Percentiles rank a stretch among this genome's conserved stretches.
phyloP scores from a whole-genome alignment of 2,888 invertebrate genomes.

The Sphaerophoria rueppellii region DNA sequence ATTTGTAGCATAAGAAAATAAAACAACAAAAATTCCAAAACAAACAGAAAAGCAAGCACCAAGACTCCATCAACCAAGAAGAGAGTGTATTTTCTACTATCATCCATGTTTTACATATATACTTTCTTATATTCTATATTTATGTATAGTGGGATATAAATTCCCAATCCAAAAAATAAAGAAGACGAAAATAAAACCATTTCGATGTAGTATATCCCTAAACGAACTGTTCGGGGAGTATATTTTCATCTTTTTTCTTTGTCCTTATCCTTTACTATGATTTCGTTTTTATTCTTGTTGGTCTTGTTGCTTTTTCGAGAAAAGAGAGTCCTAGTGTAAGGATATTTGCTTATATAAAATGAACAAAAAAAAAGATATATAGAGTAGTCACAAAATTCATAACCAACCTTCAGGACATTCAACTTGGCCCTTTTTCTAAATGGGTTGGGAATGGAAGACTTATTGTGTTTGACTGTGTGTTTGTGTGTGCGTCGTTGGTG shows the following conservation, averaged over 20 bases:
- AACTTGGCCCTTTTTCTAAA: constrained; percentile 62
- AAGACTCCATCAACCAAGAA: constrained; percentile 4
- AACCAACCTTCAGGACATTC: constrained; percentile 69
- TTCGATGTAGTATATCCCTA: constrained; percentile 46
- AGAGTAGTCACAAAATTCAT: constrained; percentile 62
- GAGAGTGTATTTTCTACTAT: constrained; percentile 28
- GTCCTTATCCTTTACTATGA: constrained; percentile 41
- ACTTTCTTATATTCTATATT: background rate
- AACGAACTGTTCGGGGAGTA: constrained; percentile 48
- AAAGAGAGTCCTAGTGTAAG: constrained; percentile 42
- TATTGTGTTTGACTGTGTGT: too few species aligned
- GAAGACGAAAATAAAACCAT: constrained; percentile 2
- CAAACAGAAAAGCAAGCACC: background rate
- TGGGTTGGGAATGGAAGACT: constrained; percentile 8
- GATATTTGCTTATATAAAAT: constrained; percentile 24
- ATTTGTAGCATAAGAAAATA: background rate
- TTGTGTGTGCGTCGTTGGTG: background rate
- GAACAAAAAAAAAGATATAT: background rate
- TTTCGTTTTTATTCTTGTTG: constrained; percentile 13
- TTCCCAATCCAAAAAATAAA: constrained; percentile 45
- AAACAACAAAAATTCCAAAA: background rate
- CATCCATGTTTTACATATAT: background rate
- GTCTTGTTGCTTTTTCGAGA: constrained; percentile 11
- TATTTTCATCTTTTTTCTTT: constrained; percentile 50
- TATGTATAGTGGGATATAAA: background rate